Evolutionary conservation across 2,888 invertebrate genomes (phyloP), one percentile per base, ranked within the genome.

Genomic region (Disparrhopalites patrizii): DNA sequence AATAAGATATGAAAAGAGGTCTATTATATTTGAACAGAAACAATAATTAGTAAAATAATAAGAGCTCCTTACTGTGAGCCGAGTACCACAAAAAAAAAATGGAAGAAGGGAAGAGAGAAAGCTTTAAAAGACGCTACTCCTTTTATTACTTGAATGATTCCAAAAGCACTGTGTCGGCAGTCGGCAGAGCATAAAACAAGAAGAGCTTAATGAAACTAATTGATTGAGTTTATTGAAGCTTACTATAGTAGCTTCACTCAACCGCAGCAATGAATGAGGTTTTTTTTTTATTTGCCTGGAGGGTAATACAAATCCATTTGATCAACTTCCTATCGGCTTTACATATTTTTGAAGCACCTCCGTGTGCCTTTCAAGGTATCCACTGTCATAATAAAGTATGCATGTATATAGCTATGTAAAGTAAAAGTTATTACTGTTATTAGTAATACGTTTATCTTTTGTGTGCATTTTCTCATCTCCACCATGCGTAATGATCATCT

Each of bases 171-270:
- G n/a, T n/a, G n/a, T n/a, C n/a, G n/a, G n/a, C 25, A 43, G 40
- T 51, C 61, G 61, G 51, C 25, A 31, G n/a, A 27, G 31, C 20
- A 36, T 51, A 23, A 51, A 61, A 56, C 62, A 51, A 51, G 47
- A 64, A 55, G 56, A 54, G n/a, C 36, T 51, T 65, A 65, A 65
- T 65, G 65, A 65, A 65, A 65, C 65, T 65, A 65, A 65, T 65
- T 65, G 65, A 65, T 65, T 64, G 64, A 51, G 65, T 50, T 50
- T 57, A 65, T 65, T 65, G 50, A 65, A 58, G 43, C 33, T 50
- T 62, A 62, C 28, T 15, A 65, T 61, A 23, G 54, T 61, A 61
- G 61, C 47, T 15, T 31, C 27, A 31, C 15, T 23, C 18, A 20
- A 23, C 15, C 3, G n/a, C n/a, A n/a, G n/a, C 36, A 36, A 36